Evolutionary conservation across 2,113 vertebrate species (phyloP).

Genomic region (Chrysemys picta): DNA sequence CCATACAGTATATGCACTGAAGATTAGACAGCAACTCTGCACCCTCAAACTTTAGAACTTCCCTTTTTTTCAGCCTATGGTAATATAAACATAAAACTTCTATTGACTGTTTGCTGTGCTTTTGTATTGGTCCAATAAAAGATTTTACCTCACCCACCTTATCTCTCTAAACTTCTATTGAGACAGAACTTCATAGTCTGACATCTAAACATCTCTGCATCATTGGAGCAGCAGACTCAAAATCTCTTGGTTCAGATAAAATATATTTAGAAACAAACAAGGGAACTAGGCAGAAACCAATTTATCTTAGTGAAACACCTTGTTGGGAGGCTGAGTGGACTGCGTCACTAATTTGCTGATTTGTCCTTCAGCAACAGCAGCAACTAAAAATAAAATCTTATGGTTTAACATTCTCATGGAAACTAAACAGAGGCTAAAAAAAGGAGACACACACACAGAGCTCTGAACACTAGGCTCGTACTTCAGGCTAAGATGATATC

Average conservation of each 20-base stretch:
- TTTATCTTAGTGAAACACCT: neutral
- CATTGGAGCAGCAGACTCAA: too few species aligned
- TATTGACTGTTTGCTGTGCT: too few species aligned
- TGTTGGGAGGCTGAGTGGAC: too few species aligned
- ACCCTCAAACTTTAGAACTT: too few species aligned
- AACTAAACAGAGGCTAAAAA: too few species aligned
- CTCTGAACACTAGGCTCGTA: neutral
- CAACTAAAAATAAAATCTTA: neutral
- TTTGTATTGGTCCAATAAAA: too few species aligned
- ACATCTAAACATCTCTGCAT: neutral
- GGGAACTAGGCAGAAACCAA: too few species aligned
- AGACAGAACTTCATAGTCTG: neutral
- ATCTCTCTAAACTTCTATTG: too few species aligned
- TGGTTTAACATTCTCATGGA: neutral
- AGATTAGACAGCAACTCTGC: neutral
- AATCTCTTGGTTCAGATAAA: too few species aligned
- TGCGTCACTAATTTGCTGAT: neutral
- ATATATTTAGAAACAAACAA: too few species aligned
- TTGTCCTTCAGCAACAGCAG: neutral
- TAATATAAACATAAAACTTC: too few species aligned
- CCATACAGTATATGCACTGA: rapidly evolving
- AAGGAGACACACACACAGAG: neutral
- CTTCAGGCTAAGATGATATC: neutral
- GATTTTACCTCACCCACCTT: too few species aligned
- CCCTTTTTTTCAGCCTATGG: neutral